A percentile compares a stretch with the other conserved stretches of the same genome.
Evolutionary conservation across 1,140 invertebrate species (phyloP).

Genomic region (Caerostris extrusa): DNA sequence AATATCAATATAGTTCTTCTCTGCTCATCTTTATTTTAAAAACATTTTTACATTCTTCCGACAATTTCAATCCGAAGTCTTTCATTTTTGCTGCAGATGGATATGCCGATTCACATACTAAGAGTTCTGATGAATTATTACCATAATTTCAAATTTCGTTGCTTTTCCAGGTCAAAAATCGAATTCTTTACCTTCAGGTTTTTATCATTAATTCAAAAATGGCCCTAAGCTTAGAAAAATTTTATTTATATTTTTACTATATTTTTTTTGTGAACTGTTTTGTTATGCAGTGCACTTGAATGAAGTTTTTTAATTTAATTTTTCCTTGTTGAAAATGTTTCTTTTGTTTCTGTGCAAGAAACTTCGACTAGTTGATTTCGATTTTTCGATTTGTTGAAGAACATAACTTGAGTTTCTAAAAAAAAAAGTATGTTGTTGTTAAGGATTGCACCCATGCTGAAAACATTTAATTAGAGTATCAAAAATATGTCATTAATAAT

Average conservation of each 20-base stretch:
- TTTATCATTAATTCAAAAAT: constrained; percentile 57
- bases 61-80: neutral
- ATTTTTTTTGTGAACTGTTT: neutral
- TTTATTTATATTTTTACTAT: neutral
- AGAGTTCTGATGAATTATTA: constrained; percentile 38
- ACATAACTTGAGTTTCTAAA: no score
- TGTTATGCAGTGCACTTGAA: neutral
- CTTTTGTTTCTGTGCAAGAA: neutral
- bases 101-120: neutral
- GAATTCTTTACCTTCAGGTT: constrained; percentile 1
- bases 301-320: neutral
- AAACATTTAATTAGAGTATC: no score
- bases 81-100: neutral
- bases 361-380: no score
- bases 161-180: constrained; percentile 10
- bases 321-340: constrained; percentile 1
- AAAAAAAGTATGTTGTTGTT: neutral
- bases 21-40: neutral
- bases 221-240: neutral
- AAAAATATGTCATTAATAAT: no score
- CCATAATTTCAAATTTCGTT: constrained; percentile 3
- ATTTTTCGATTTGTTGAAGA: no score
- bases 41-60: no score
- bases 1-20: constrained; percentile 19
- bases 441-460: no score